Evolutionary conservation across 2,113 vertebrate genomes (phyloP), one percentile per base, ranked within the genome.

Genomic region (Xiphophorus maculatus): DNA sequence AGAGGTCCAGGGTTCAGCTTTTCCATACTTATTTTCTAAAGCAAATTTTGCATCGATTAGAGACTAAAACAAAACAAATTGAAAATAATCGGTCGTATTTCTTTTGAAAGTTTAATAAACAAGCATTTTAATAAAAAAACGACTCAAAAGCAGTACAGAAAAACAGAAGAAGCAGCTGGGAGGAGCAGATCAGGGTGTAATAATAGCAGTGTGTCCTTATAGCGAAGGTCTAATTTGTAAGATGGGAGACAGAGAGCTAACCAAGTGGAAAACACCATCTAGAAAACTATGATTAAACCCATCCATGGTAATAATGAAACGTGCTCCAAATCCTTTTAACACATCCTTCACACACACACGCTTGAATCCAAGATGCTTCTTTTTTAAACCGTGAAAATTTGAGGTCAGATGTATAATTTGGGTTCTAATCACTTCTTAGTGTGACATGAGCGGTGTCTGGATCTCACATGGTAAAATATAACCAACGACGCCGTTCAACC

Each of bases 291-390:
- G 90, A 91, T 91, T 91, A 90, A 91, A 90, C 63, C 80, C 66
- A 71, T 88, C 87, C 87, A 79, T 65, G 87, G 88, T 83, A 89
- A 87, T 88, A 88, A 92, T 88, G 90, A 90, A 86, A 89, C 87
- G 81, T 80, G 54, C 73, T 83, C 28, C 87, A 89, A 37, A 88
- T 89, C 87, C 87, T 63, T 85, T 87, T 85, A 88, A 87, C 86
- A 77, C 48, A 65, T 3, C 54, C 66, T 70, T 66, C 82, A 82
- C 87, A 82, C 79, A 76, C 82, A 76, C 82, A 77, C 79, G 25
- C 35, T 64, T 25, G 3, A 81, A 79, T 74, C 62, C 15, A 17
- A 73, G 73, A 76, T 67, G 37, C 82, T 86, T 37, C 35, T 37
- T 74, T 79, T 67, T 44, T 29, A 54, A 69, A 71, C 42, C 73